phyloP scores from a whole-genome alignment of 2,113 vertebrate genomes.

The Limnothrissa miodon region DNA sequence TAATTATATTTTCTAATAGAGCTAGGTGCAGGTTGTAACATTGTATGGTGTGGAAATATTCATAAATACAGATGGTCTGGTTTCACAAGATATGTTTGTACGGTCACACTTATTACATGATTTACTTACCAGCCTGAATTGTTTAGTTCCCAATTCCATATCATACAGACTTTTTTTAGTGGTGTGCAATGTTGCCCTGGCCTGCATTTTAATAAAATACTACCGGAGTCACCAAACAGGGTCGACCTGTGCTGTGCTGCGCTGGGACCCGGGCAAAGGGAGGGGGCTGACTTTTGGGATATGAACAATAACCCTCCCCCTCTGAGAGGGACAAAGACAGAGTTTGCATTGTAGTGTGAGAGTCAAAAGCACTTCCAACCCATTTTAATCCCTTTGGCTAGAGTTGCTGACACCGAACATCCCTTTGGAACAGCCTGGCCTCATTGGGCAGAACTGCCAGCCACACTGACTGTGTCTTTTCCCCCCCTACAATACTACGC shows the following conservation, averaged over 20 bases:
- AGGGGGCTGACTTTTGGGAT: neutral
- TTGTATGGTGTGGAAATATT: neutral
- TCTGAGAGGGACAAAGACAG: conserved; percentile 28
- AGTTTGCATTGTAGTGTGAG: conserved; percentile 61
- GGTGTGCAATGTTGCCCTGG: neutral
- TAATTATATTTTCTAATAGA: neutral
- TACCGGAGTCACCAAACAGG: neutral
- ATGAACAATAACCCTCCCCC: conserved; percentile 31
- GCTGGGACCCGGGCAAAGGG: neutral
- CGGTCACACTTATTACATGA: neutral
- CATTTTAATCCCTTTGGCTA: conserved; percentile 71
- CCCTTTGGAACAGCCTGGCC: conserved; percentile 64
- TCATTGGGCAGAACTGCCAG: conserved; percentile 44
- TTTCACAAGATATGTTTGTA: neutral
- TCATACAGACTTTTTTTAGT: neutral
- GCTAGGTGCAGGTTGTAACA: neutral
- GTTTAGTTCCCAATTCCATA: neutral
- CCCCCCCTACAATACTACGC: conserved; percentile 41
- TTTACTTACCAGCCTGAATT: neutral
- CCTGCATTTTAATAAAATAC: neutral
- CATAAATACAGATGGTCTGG: neutral
- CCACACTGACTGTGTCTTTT: conserved; percentile 43
- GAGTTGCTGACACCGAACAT: conserved; percentile 78
- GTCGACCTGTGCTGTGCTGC: neutral
- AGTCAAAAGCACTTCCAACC: conserved; percentile 71